Evolutionary conservation across 2,888 invertebrate genomes (phyloP), one percentile per base, ranked within the genome.

Genomic region (Lasioglossum lativentre): DNA sequence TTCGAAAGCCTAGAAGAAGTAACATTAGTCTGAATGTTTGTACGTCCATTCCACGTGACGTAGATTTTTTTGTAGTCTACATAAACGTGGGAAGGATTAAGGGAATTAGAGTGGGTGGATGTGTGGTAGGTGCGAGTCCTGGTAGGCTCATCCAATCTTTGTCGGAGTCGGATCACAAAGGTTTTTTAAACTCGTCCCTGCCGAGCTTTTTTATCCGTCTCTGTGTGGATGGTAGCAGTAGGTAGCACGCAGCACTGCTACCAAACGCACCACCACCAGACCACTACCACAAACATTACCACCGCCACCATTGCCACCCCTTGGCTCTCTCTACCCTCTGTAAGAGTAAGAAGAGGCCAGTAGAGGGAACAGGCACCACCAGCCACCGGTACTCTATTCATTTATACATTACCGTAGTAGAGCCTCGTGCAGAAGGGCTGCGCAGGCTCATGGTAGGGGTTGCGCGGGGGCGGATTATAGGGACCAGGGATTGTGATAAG

Each of bases 341-440:
- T 34, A 78, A 77, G 70, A 76, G 77, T 80, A 81, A 81, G 86
- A 77, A 66, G 86, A 86, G 77, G 74, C 66, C 70, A 75, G 86
- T 63, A 75, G 80, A 86, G 86, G 86, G 81, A 72, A 77, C 74
- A 80, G 80, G n/a, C 56, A 56, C n/a, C 56, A 56, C 56, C 86
- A 86, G 86, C 56, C 80, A 56, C 80, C 40, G 74, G 88, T 78
- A 80, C 82, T 88, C 87, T 88, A 88, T 88, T 88, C 88, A 82
- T 88, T 88, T 88, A 88, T 88, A 80, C 85, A 88, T 85, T 82
- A 83, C 89, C 56, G n/a, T 56, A 56, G 82, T 78, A 75, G 63
- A 78, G 68, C 79, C 68, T 75, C 73, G 75, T 78, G 75, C 86
- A 47, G 80, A 88, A 66, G 77, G 81, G 75, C 70, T 80, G 86